Conservation (phyloP, 2,888 invertebrate species). For the Apamea anceps region DNA sequence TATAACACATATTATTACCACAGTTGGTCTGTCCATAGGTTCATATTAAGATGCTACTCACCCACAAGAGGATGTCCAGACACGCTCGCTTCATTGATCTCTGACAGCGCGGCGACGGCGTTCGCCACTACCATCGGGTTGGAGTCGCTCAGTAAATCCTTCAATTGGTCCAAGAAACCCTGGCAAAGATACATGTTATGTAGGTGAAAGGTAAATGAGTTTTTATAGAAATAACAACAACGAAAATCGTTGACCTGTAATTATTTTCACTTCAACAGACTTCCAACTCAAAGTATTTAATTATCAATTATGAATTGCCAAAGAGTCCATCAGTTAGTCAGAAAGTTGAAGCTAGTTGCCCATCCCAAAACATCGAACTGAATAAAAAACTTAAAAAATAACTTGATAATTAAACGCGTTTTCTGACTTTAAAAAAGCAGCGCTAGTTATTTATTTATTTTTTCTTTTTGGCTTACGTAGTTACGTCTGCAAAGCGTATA, state of each 20-base stretch:
- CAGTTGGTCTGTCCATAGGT: not conserved
- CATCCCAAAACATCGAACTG: no score
- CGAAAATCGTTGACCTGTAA: not conserved
- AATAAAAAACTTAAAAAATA: not conserved
- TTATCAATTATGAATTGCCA: no score
- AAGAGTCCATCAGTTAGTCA: no score
- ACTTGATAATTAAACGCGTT: no score
- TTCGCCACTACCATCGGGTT: conserved; percentile 99
- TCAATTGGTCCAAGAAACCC: conserved; percentile 98
- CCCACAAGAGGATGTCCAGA: conserved; percentile 98
- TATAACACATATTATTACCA: no score
- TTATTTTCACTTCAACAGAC: no score
- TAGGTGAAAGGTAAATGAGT: not conserved
- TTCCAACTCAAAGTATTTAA: no score
- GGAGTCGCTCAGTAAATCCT: conserved; percentile 99
- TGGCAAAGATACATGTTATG: conserved; percentile 82
- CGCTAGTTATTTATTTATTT: not conserved
- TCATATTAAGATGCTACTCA: conserved; percentile 70
- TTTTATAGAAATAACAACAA: not conserved
- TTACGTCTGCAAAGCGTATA: no score
- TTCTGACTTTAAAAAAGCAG: not conserved
- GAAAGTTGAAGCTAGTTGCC: no score
- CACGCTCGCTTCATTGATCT: conserved; percentile 99
- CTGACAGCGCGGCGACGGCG: conserved; percentile 99
- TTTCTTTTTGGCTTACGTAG: no score